phyloP scores from a whole-genome alignment of 1,140 invertebrate genomes.

The Bombus superbus region DNA sequence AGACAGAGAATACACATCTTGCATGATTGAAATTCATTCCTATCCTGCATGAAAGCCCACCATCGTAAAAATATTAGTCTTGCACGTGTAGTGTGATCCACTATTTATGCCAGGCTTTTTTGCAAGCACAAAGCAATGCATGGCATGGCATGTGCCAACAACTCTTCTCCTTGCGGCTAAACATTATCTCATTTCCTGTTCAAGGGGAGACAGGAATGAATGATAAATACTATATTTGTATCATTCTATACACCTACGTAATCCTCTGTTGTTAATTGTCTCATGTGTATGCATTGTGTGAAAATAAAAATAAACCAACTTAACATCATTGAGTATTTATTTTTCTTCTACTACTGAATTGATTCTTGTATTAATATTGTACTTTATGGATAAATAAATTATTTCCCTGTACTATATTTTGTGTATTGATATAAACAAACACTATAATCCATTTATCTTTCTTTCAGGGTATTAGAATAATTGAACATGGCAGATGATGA shows the following conservation, averaged over 20 bases:
- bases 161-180: neutral
- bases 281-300: neutral
- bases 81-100: neutral
- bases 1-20: neutral
- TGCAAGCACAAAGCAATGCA: neutral
- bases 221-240: slow-evolving; percentile 33
- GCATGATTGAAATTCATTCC: neutral
- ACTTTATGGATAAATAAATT: neutral
- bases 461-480: slow-evolving; percentile 26
- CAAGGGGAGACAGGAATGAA: slow-evolving; percentile 20
- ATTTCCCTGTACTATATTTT: neutral
- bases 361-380: neutral
- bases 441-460: neutral
- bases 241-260: neutral
- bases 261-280: neutral
- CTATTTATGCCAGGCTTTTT: neutral
- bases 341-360: neutral
- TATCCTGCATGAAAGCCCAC: neutral
- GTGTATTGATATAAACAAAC: neutral
- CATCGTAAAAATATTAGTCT: neutral
- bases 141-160: neutral
- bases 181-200: slow-evolving; percentile 62
- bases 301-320: neutral
- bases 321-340: neutral
- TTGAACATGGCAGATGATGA: slow-evolving; percentile 83